Conservation (phyloP, 2,888 invertebrate genomes). For the Stictocephala bisonia region DNA sequence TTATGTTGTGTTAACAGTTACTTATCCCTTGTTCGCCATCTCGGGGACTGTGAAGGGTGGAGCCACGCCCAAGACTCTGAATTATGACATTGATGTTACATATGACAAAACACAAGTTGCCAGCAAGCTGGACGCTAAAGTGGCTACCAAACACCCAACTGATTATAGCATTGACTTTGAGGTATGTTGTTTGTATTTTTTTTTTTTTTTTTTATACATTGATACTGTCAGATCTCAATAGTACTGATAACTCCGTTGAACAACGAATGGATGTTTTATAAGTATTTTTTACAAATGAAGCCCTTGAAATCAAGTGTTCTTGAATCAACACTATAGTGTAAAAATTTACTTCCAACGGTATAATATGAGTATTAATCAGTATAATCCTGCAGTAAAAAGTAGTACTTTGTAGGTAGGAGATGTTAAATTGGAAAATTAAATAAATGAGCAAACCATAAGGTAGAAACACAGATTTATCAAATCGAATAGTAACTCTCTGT, state of each 20-base stretch:
- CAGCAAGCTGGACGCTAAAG: conserved; percentile 61
- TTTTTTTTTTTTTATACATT: background rate
- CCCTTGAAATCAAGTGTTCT: too few species aligned
- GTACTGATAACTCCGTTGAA: background rate
- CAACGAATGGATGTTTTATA: too few species aligned
- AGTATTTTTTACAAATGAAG: too few species aligned
- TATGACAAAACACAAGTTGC: conserved; percentile 72
- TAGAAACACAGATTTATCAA: too few species aligned
- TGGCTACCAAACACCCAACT: conserved; percentile 63
- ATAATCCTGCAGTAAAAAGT: too few species aligned
- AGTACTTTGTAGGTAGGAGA: too few species aligned
- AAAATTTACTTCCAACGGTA: too few species aligned
- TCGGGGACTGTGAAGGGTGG: conserved; percentile 70
- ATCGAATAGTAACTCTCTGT: too few species aligned
- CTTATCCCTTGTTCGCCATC: conserved; percentile 69
- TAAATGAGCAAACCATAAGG: too few species aligned
- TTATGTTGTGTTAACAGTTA: conserved; percentile 65
- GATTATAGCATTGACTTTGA: conserved; percentile 72
- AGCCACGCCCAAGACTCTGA: conserved; percentile 69
- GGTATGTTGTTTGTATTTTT: conserved; percentile 66
- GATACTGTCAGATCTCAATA: conserved; percentile 14
- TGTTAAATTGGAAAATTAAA: too few species aligned
- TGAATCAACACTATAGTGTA: too few species aligned
- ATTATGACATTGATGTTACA: conserved; percentile 69
- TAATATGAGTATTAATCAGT: too few species aligned